Evolutionary conservation across 2,113 vertebrate genomes (phyloP).

Genomic region (Barnardius zonarius): DNA sequence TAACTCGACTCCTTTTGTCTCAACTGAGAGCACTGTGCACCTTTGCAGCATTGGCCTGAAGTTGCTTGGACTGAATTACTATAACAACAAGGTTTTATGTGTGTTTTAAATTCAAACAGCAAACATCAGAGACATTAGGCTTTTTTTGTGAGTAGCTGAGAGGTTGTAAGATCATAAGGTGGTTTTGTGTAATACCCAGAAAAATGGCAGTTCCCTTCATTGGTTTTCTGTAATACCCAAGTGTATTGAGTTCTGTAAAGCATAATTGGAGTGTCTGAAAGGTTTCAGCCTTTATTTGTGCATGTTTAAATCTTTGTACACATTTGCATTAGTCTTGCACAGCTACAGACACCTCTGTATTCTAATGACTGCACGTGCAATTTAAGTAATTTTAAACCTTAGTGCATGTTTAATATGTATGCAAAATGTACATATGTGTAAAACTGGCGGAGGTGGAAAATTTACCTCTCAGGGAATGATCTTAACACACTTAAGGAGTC

Average conservation of each 20-base stretch:
- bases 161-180: not conserved
- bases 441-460: constrained; percentile 62
- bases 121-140: not conserved
- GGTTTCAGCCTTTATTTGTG: constrained; percentile 35
- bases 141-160: not conserved
- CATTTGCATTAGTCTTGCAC: constrained; percentile 59
- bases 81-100: not conserved
- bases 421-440: constrained; percentile 60
- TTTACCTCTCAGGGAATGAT: constrained; percentile 55
- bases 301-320: constrained; percentile 46
- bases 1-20: not conserved
- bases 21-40: constrained; percentile 15
- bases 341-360: constrained; percentile 63
- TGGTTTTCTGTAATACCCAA: not conserved
- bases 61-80: not conserved
- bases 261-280: constrained; percentile 4
- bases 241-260: not conserved
- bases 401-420: constrained; percentile 65
- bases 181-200: not conserved
- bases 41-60: not conserved
- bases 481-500: constrained; percentile 31
- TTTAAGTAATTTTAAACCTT: constrained; percentile 47
- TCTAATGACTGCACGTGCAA: constrained; percentile 52
- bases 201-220: not conserved
- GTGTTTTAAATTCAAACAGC: not conserved